phyloP scores from a whole-genome alignment of 2,113 vertebrate species.

The Shinisaurus crocodilurus region DNA sequence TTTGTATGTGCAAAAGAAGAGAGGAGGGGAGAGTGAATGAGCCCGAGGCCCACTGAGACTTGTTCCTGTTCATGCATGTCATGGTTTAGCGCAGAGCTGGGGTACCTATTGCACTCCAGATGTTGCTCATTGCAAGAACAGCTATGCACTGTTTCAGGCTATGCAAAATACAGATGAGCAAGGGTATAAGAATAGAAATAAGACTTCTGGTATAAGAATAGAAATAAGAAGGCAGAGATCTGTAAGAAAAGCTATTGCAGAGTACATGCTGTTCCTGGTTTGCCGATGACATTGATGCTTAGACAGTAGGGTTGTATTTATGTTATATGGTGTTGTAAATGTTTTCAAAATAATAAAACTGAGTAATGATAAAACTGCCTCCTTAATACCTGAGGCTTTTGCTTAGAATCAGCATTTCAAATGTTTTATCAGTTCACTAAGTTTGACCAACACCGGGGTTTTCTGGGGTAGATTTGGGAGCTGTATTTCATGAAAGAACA shows the following conservation, averaged over 20 bases:
- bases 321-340: conserved; percentile 6
- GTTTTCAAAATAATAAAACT: conserved; percentile 67
- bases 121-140: background rate
- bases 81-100: background rate
- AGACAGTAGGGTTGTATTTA: conserved; percentile 6
- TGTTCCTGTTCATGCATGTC: background rate
- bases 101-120: background rate
- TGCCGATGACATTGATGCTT: background rate
- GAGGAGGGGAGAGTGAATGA: too few species aligned
- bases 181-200: background rate
- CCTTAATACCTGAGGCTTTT: conserved; percentile 39
- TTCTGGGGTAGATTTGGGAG: background rate
- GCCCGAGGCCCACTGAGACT: too few species aligned
- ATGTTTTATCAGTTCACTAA: background rate
- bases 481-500: background rate
- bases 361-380: conserved; percentile 45
- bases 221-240: background rate
- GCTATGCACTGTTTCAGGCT: background rate
- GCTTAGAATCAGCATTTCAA: conserved; percentile 48
- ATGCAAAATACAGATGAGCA: background rate
- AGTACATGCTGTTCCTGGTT: background rate
- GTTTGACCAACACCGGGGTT: background rate
- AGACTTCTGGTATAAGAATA: background rate
- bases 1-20: background rate
- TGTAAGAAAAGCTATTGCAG: background rate